Base-by-base conservation (phyloP, 2,113 vertebrate species). In the Catharus fuscescens region DNA sequence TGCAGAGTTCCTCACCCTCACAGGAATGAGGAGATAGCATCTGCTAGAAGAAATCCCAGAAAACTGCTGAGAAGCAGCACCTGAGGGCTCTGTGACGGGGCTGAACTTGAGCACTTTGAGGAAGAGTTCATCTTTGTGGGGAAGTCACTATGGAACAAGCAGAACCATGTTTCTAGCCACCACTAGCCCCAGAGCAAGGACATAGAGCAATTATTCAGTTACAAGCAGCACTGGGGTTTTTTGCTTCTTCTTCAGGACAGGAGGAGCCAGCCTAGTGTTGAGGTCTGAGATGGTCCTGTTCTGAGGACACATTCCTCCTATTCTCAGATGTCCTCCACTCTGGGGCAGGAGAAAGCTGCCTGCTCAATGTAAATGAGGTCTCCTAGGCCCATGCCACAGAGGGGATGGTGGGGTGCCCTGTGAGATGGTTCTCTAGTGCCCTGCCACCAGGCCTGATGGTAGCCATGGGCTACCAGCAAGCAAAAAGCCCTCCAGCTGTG, bases 241-340 rank as follows among this genome's bases (percentile, higher is more conserved):
- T 54, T 34, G 32, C 28, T 36, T 19, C 24, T 88, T 9, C 54
- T 81, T 93, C 38, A 38, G 76, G 36, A 47, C n/a, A 74, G 60
- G 42, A 72, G 59, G 14, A 59, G 4, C 28, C 36, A 59, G 4
- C 28, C 36, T 2, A 0, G 26, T 9, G 0, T 9, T 62, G 32
- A 59, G 69, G 61, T 29, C 52, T 81, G 56, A 70, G 34, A 24
- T 31, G 57, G 34, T 71, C 13, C 42, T 60, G 15, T 53, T 89
- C 54, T 67, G 44, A 78, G 44, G 65, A 62, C 17, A 9, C 3
- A 2, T 40, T 88, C 36, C n/a, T 88, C 17, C 36, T 52, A 0
- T 18, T 25, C 32, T 57, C 24, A 31, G 45, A 44, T 4, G 2
- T 42, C 25, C 36, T 76, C 23, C 9, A 3, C 34, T 42, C 17